These are phyloP conservation scores for Nanorana parkeri DNA, from an alignment of 2,113 vertebrate species.

Conservation along the genomic window DNA sequence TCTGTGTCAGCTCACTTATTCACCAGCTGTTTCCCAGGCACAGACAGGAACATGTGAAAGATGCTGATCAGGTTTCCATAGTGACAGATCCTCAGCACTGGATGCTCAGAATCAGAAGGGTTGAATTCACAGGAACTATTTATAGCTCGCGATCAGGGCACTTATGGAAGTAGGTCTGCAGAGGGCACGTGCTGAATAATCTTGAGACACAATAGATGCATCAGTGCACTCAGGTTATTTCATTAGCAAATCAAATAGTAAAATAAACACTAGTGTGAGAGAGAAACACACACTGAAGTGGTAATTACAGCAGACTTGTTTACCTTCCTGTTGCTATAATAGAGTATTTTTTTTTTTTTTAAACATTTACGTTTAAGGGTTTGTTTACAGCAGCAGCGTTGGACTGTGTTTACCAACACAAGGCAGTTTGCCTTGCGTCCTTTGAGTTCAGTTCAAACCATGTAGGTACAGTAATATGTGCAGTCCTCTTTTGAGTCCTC, in stretches of 20 bases:
- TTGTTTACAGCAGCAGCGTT: no score
- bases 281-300: neutral
- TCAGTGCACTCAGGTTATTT: neutral
- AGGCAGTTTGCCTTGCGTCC: no score
- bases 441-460: no score
- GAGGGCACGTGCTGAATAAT: slow-evolving; percentile 28
- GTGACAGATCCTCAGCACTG: slow-evolving; percentile 71
- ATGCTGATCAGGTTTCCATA: slow-evolving; percentile 72
- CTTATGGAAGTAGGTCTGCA: slow-evolving; percentile 73
- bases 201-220: no score
- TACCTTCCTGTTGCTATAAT: neutral
- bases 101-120: slow-evolving; percentile 73
- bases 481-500: no score
- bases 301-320: neutral
- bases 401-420: no score
- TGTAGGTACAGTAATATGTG: no score
- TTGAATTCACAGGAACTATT: slow-evolving; percentile 76
- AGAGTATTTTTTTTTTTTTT: no score
- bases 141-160: slow-evolving; percentile 75
- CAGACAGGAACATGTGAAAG: slow-evolving; percentile 28
- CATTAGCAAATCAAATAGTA: neutral
- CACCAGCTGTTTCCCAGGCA: slow-evolving; percentile 49
- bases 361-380: no score
- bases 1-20: slow-evolving; percentile 34
- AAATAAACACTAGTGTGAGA: neutral